These are phyloP conservation scores for Cyaniris semiargus DNA, from an alignment of 2,888 invertebrate genomes.

Conservation along the genomic window DNA sequence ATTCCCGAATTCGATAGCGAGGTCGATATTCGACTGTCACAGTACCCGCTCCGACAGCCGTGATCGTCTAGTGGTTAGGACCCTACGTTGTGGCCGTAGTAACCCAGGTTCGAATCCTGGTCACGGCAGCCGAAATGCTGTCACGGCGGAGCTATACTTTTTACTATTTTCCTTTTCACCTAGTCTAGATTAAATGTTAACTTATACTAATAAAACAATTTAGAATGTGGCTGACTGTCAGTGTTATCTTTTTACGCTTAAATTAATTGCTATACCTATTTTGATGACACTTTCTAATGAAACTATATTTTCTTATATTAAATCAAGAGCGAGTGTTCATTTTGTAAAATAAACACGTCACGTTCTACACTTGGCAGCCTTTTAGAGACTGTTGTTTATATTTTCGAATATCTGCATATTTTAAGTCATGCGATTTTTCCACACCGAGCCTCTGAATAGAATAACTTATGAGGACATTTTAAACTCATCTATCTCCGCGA, in stretches of 20 bases:
- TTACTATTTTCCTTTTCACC: not conserved
- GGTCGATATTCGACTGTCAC: not conserved
- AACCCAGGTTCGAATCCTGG: constrained; percentile 89
- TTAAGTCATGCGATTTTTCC: not conserved
- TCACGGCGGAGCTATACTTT: constrained; percentile 6
- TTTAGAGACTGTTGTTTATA: no score
- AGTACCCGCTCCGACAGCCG: constrained; percentile 46
- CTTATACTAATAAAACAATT: no score
- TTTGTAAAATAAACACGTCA: no score
- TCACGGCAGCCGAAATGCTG: constrained; percentile 72
- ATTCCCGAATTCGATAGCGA: not conserved
- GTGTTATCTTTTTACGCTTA: no score
- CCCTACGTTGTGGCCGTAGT: constrained; percentile 88
- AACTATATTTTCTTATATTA: no score
- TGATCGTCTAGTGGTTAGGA: constrained; percentile 89
- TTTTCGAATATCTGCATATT: not conserved
- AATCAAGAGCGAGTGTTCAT: no score
- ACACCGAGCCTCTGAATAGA: not conserved
- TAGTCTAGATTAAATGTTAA: no score
- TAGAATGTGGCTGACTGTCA: no score
- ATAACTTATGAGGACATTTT: constrained; percentile 4
- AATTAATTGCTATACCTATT: no score
- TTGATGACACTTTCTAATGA: no score
- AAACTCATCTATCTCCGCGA: not conserved
- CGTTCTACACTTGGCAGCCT: no score